phyloP scores from a whole-genome alignment of 2,113 vertebrate genomes.

The Carassius carassius region DNA sequence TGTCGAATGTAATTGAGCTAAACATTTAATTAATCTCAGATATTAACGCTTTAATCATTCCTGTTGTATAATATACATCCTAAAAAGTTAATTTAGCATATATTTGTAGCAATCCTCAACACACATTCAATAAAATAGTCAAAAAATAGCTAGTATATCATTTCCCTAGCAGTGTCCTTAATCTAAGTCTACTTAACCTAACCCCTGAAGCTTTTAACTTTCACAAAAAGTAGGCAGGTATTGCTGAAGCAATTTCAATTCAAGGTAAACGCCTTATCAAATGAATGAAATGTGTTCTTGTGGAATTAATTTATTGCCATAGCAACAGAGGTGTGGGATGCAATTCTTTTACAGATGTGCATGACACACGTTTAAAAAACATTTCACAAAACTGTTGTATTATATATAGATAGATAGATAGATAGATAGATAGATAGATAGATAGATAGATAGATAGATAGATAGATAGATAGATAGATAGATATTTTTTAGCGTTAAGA shows the following conservation, averaged over 20 bases:
- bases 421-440: too few species aligned
- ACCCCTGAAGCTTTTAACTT: slow-evolving; percentile 24
- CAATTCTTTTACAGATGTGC: neutral
- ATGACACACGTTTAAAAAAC: neutral
- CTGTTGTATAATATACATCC: too few species aligned
- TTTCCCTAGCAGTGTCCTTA: neutral
- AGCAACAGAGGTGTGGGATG: neutral
- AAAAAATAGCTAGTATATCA: neutral
- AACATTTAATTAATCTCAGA: neutral
- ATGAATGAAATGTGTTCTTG: neutral
- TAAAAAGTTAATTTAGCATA: too few species aligned
- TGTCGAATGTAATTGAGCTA: neutral
- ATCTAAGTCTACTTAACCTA: neutral
- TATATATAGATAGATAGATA: too few species aligned
- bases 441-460: too few species aligned
- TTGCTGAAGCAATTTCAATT: slow-evolving; percentile 19
- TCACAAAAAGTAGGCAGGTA: neutral
- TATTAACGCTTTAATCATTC: too few species aligned
- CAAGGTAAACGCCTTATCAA: slow-evolving; percentile 24
- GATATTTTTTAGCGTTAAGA: neutral
- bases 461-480: too few species aligned
- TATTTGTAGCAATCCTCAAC: neutral
- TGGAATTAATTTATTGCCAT: slow-evolving; percentile 17
- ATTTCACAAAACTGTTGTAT: too few species aligned
- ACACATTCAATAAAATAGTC: neutral